Conservation (phyloP, 2,113 vertebrate genomes). For the Zosterops lateralis region DNA sequence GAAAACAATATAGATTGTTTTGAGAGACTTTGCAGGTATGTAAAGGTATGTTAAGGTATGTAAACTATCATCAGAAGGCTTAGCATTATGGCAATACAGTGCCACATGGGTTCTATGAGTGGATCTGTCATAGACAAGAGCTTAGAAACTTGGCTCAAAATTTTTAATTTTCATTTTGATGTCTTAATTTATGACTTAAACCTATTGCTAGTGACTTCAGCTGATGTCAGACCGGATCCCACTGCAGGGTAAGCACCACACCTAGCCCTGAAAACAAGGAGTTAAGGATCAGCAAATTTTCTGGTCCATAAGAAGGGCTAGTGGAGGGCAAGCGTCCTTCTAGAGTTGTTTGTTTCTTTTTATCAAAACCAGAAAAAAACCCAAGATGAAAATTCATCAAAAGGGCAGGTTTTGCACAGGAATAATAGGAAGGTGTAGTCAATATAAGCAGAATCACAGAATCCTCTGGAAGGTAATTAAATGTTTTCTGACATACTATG, state of each 20-base stretch:
- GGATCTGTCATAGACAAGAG: background rate
- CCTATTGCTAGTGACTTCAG: background rate
- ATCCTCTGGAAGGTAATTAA: background rate
- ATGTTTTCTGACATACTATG: background rate
- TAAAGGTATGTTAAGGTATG: too few relatives aligned
- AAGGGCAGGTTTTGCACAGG: background rate
- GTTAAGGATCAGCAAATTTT: background rate
- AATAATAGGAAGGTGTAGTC: background rate
- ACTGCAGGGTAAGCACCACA: background rate
- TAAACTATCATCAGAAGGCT: too few relatives aligned
- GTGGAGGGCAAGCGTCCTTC: background rate
- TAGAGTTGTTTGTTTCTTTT: background rate
- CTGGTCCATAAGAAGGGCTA: background rate
- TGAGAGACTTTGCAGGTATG: too few relatives aligned
- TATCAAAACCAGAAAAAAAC: background rate
- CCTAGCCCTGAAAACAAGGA: background rate
- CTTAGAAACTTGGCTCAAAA: background rate
- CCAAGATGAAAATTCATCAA: background rate
- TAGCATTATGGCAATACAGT: too few relatives aligned
- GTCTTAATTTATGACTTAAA: background rate
- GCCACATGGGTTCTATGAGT: rapidly evolving
- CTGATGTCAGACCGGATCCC: background rate
- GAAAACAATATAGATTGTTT: too few relatives aligned
- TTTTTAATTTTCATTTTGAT: background rate
- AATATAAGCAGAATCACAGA: background rate